These are phyloP conservation scores for Microctonus hyperodae DNA, from an alignment of 2,888 invertebrate genomes.

Conservation along the genomic window DNA sequence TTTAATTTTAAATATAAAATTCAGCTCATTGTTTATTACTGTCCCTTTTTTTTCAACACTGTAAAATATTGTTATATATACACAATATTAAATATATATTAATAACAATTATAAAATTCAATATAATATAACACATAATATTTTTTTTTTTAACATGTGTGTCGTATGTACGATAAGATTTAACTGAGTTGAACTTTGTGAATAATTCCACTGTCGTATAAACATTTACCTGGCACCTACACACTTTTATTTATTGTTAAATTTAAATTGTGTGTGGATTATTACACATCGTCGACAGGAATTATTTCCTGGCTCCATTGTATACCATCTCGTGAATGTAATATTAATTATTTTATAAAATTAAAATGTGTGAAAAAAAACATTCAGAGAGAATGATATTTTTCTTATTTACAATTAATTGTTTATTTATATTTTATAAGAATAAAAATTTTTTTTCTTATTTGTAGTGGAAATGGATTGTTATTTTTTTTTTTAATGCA, in stretches of 20 bases:
- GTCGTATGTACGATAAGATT: conserved; percentile 52
- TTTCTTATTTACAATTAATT: background rate
- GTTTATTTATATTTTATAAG: background rate
- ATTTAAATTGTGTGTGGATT: conserved; percentile 20
- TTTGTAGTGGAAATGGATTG: background rate
- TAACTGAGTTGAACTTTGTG: conserved; percentile 44
- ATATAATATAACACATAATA: background rate
- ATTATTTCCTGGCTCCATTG: conserved; percentile 34
- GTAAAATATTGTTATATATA: no score
- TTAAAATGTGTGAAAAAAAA: conserved; percentile 1
- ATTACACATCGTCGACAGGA: conserved; percentile 32
- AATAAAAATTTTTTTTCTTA: background rate
- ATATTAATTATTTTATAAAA: conserved; percentile 10
- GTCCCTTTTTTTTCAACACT: no score
- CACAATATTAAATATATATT: background rate
- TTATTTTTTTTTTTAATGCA: background rate
- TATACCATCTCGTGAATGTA: conserved; percentile 8
- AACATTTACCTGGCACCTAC: conserved; percentile 28
- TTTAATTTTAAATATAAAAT: background rate
- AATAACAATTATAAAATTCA: background rate
- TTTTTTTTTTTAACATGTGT: conserved; percentile 39
- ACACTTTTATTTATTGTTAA: conserved; percentile 39
- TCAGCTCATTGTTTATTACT: background rate
- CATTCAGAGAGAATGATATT: background rate
- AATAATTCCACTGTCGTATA: conserved; percentile 28